Evolutionary conservation across 2,797 vertebrate genomes (phyloP).

Genomic region (Eidolon dupreanum): DNA sequence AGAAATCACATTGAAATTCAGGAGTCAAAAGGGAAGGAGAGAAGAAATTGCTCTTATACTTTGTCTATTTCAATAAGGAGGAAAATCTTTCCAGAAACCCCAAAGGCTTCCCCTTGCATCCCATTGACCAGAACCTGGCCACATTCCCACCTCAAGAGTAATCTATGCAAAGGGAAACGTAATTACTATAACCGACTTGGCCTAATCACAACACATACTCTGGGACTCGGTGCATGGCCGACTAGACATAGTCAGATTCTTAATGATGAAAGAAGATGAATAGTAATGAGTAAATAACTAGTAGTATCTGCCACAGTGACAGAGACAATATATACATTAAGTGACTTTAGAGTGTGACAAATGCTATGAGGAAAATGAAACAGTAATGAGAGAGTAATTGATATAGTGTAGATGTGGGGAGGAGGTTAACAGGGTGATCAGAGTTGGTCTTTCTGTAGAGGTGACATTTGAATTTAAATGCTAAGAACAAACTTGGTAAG

Average conservation of each 20-base stretch:
- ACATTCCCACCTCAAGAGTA: background rate
- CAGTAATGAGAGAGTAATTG: background rate
- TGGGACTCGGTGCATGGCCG: background rate
- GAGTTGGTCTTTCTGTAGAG: background rate
- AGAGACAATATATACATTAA: background rate
- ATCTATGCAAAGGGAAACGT: background rate
- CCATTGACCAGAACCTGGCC: background rate
- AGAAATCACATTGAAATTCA: slow-evolving; percentile 36
- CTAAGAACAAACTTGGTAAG: background rate
- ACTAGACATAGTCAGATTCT: background rate
- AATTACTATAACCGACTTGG: background rate
- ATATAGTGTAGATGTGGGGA: background rate
- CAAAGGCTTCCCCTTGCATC: background rate
- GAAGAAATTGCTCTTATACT: background rate
- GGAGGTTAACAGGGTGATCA: background rate
- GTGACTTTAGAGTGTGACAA: background rate
- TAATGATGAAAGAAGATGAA: background rate
- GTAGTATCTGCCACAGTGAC: background rate
- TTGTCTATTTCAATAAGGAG: background rate
- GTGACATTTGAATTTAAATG: slow-evolving; percentile 10
- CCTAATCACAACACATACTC: background rate
- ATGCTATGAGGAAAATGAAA: slow-evolving; percentile 9
- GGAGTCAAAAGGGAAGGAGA: background rate
- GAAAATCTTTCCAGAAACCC: slow-evolving; percentile 33
- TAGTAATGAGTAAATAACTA: background rate